Base-by-base conservation (phyloP, 2,888 invertebrate species). In the Gortyna flavago region DNA sequence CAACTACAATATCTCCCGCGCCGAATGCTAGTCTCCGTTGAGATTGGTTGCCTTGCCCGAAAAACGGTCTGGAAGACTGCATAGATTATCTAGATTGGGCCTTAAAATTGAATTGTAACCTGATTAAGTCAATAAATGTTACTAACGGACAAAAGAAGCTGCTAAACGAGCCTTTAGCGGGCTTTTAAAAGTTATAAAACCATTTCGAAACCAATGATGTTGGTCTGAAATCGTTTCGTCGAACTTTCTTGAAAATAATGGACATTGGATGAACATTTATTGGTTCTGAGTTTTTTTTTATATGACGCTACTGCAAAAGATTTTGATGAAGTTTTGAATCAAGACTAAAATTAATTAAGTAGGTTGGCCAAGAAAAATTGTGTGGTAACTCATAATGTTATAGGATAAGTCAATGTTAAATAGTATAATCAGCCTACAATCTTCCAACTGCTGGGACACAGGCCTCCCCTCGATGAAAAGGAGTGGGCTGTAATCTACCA, bases 61-160 rank as follows among this genome's bases (percentile, higher is more conserved):
- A 44, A 16, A 16, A 44, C 44, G 5, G 0, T 16, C 44, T 44
- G 44, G 16, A 48, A 16, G 16, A 44, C 16, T 44, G 16, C 16
- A 16, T 44, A 44, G 16, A 0, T 41, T 18, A 59, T 38, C 59
- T 35, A 32, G 0, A 21, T 18, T 13, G 2, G 41, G 41, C 38
- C 29, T 13, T 41, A 25, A 1, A 41, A 32, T 18, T 32, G 8
- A 32, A 57, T 35, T 32, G 18, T 21, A 2, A 18, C 7, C 48
- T 38, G 74, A 74, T 38, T 35, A 48, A 61, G 18, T 44, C 44
- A 73, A 48, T 18, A 11, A 44, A 68, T 54, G 13, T 54, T 67
- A 79, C 2, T 51, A 13, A 62, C 18, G 3, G 5, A 18, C 16
- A 61, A 66, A 51, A 54, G 1, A 71, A 32, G 21, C 3, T 21